Base-by-base conservation (phyloP, 2,113 vertebrate species). In the Scalopus aquaticus region DNA sequence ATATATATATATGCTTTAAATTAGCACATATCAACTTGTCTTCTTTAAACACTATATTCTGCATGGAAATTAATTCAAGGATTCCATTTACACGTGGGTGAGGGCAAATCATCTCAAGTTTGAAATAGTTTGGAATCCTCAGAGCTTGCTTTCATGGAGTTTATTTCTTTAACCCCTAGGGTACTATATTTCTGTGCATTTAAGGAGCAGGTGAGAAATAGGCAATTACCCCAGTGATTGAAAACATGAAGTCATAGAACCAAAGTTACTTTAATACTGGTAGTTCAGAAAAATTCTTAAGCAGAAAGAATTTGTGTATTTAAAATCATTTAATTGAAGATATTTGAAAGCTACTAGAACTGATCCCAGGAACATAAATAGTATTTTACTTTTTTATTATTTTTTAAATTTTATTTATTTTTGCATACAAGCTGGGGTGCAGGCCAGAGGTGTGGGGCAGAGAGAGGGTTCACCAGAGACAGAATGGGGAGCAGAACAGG, bases 1-100 rank as follows among this genome's bases (percentile, higher is more conserved):
- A n/a, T n/a, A 22, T 24, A 20, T 28, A 32, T n/a, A n/a, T 13
- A 54, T 70, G 11, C 9, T 89, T 35, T 90, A 94, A n/a, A 81
- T 89, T 26, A 80, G 26, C 49, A 56, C 30, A 32, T 62, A n/a
- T 39, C 65, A 49, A 35, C 58, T 35, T 64, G 62, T 42, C 19
- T 24, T 89, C 80, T 90, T 22, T 70, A 64, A 76, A 74, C 20
- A 62, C n/a, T 89, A 1, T 46, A 77, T 81, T 76, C 67, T 39
- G n/a, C 17, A 19, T 19, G 35, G 28, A 94, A 96, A 93, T 62
- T 70, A 54, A 90, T 70, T 87, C 24, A 80, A 60, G 44, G 58
- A 9, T 58, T 6, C 12, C 54, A 78, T 24, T 58, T n/a, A 60
- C 12, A 26, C 26, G 30, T 69, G 22, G 28, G 67, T 46, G 39